Base-by-base conservation (phyloP, 2,113 vertebrate genomes). In the Python bivittatus region DNA sequence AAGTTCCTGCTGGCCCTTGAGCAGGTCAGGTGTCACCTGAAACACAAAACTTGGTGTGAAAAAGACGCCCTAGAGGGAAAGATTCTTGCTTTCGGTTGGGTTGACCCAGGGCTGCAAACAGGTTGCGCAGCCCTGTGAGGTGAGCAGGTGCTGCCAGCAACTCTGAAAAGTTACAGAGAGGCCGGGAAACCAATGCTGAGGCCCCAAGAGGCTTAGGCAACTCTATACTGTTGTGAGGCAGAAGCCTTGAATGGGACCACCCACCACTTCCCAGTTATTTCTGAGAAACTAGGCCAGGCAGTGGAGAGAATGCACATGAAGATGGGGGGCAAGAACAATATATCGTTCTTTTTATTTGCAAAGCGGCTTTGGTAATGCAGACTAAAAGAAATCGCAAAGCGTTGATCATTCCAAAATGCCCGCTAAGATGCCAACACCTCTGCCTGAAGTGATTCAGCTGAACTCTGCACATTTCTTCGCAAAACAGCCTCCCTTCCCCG, bases 1-100 rank as follows among this genome's bases (percentile, higher is more conserved):
- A 96, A 99, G 97, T 94, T 98, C 98, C 92, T 99, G 98, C 93
- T 99, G 99, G 96, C 98, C 99, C 97, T 98, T 99, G 90, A 99
- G 97, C 90, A 99, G 98, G 98, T 99, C 99, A 42, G 99, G 99
- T 68, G 99, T 99, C 64, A 96, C 98, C 99, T 99, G 95, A 96
- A 97, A 93, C 12, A 94, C 6, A 93, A 96, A 8, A 68, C 4
- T 88, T 84, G 90, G 79, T 0, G 6, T 95, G 84, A 96, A 93
- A 38, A 10, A 38, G 23, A 17, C 13, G 2, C 20, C 57, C 17
- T 20, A 20, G 23, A 2, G 52, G 85, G 52, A 25, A 60, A 44
- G 11, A 88, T 8, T 4, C 72, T 22, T 7, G 0, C 22, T 42
- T 6, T 42, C 48, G 44, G 33, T 2, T 42, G 8, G 52, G 53